Base-by-base conservation (phyloP, 1,140 invertebrate genomes). In the Amphibalanus amphitrite region DNA sequence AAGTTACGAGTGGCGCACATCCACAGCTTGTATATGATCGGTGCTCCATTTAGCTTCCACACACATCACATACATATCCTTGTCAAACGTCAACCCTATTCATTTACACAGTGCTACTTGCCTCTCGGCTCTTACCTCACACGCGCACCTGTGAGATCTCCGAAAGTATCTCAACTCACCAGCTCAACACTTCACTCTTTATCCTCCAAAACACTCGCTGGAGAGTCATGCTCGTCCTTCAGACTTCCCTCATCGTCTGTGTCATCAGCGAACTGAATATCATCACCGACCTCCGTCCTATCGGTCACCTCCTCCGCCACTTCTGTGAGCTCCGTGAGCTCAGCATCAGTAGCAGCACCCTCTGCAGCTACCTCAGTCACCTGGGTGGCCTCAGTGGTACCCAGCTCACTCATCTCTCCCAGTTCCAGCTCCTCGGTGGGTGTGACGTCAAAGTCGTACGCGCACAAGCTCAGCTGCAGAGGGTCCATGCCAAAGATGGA, bases 401-500 rank as follows among this genome's bases (percentile, higher is more conserved):
- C 47, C 10, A 23, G 13, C 47, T 59, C 47, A 20, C 47, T 59
- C 20, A 59, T 13, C 47, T 59, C 47, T 3, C 13, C 20, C 47
- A 59, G 10, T 20, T 59, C 47, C 47, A 59, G 47, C 10, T 59
- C 47, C 47, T 59, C 47, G 47, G 47, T 59, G 6, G 47, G 47
- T 20, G 47, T 59, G 47, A 23, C 47, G 47, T 59, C 47, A 59
- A 17, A 59, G 47, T 59, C 47, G 47, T 13, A 59, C 47, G 47
- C 47, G 47, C 6, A 59, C 13, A 59, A 20, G 23, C 47, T 59
- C 1, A 92, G 81, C 78, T 90, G 90, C 0, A 90, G 89, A 0
- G 91, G 90, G 80, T 92, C 91, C 89, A 92, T 91, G 4, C 89
- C 89, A 71, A 91, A 80, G 76, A 90, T 90, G 0, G 87, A 89